These are phyloP conservation scores for Brachyistius frenatus DNA, from an alignment of 2,113 vertebrate genomes.

Conservation along the genomic window DNA sequence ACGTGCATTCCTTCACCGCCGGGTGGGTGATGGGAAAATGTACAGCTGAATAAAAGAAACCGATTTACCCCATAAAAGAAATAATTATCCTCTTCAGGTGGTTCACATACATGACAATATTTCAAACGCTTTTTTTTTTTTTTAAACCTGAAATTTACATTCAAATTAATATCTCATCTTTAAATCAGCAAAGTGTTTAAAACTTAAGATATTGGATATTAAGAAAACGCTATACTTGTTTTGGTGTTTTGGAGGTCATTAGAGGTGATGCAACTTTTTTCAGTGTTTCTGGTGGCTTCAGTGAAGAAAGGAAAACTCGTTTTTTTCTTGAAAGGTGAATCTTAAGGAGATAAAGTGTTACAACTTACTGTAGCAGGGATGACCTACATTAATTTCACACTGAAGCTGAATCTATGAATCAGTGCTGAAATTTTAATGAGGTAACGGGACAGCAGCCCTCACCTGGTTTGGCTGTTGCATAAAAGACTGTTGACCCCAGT, in stretches of 20 bases:
- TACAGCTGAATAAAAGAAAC: not conserved
- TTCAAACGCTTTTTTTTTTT: not conserved
- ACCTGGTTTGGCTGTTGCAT: conserved; percentile 36
- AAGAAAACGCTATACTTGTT: too few relatives aligned
- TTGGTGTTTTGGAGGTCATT: too few relatives aligned
- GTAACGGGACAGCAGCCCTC: conserved; percentile 2
- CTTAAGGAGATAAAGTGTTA: too few relatives aligned
- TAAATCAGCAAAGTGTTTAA: too few relatives aligned
- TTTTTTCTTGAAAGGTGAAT: too few relatives aligned
- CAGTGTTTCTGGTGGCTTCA: too few relatives aligned
- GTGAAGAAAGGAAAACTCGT: too few relatives aligned
- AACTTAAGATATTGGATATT: too few relatives aligned
- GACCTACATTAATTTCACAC: not conserved
- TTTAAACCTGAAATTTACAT: too few relatives aligned
- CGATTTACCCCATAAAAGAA: not conserved
- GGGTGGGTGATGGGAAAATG: not conserved
- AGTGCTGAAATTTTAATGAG: conserved; percentile 2
- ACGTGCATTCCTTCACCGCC: conserved; percentile 19
- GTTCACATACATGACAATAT: not conserved
- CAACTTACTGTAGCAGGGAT: too few relatives aligned
- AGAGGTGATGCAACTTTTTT: too few relatives aligned
- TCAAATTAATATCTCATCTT: too few relatives aligned
- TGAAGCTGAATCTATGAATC: not conserved
- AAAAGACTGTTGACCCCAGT: conserved; percentile 60
- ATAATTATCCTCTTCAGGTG: not conserved